Percentiles rank a stretch among this genome's conserved stretches.
Evolutionary conservation across 1,140 invertebrate species (phyloP).

Genomic region (Cheumatopsyche charites): DNA sequence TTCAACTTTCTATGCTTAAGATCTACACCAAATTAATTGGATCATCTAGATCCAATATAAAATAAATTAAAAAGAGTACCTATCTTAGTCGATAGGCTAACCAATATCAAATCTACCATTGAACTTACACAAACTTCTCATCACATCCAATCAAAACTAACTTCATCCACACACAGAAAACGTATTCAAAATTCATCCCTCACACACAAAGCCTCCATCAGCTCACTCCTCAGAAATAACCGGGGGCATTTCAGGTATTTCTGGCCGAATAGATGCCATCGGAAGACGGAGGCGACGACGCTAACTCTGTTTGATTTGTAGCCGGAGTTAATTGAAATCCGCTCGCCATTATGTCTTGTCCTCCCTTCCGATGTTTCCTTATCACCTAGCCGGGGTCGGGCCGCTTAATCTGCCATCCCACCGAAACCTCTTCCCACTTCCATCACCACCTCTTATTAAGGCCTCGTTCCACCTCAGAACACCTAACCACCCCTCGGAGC

Average conservation of each 20-base stretch:
- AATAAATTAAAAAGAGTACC: too few relatives aligned
- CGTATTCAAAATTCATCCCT: neutral
- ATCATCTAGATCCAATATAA: too few relatives aligned
- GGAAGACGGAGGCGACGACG: constrained; percentile 22
- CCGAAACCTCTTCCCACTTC: too few relatives aligned
- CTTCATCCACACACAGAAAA: constrained; percentile 2
- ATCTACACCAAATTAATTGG: too few relatives aligned
- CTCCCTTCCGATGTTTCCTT: constrained; percentile 45
- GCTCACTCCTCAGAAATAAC: constrained; percentile 8
- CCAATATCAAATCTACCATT: too few relatives aligned
- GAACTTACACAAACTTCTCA: too few relatives aligned
- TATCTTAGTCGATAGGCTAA: too few relatives aligned
- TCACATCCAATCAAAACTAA: neutral
- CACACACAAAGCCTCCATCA: too few relatives aligned
- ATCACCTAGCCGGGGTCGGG: constrained; percentile 25
- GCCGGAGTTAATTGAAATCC: constrained; percentile 48
- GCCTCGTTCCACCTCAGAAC: too few relatives aligned
- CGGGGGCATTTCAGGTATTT: constrained; percentile 34
- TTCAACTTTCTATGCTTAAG: too few relatives aligned
- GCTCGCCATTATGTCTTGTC: constrained; percentile 47
- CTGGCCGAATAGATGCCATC: constrained; percentile 34
- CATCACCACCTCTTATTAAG: too few relatives aligned
- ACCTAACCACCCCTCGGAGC: too few relatives aligned
- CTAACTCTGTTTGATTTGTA: constrained; percentile 48
- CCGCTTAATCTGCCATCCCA: constrained; percentile 39